phyloP scores from a whole-genome alignment of 2,113 vertebrate species.

The Pelusios castaneus region DNA sequence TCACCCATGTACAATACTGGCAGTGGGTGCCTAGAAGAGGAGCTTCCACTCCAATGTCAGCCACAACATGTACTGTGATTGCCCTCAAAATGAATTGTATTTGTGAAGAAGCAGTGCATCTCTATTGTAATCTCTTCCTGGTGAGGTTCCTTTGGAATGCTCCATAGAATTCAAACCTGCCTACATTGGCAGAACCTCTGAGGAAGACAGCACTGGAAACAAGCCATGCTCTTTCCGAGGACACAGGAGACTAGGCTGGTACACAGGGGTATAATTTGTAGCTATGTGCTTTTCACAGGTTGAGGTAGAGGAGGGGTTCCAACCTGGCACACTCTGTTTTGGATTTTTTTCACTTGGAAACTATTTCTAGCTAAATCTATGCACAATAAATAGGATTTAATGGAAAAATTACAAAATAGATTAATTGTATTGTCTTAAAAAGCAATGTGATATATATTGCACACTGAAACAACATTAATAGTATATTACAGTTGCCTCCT shows the following conservation, averaged over 20 bases:
- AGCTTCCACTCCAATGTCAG: background rate
- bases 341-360: background rate
- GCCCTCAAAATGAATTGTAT: background rate
- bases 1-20: background rate
- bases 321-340: background rate
- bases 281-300: too few relatives aligned
- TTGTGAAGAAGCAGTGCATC: background rate
- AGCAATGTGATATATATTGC: background rate
- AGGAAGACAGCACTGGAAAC: background rate
- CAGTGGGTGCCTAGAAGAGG: background rate
- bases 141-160: background rate
- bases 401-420: background rate
- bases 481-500: background rate
- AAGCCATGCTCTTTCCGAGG: background rate
- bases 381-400: background rate
- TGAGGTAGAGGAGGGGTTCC: background rate
- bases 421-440: background rate
- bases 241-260: background rate
- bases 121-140: background rate
- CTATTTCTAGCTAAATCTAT: background rate
- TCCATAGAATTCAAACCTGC: background rate
- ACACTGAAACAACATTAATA: background rate
- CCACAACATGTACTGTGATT: background rate
- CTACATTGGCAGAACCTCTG: background rate
- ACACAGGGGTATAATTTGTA: background rate